Evolutionary conservation across 2,888 invertebrate species (phyloP), one percentile per base, ranked within the genome.

Genomic region (Andrena dorsata): DNA sequence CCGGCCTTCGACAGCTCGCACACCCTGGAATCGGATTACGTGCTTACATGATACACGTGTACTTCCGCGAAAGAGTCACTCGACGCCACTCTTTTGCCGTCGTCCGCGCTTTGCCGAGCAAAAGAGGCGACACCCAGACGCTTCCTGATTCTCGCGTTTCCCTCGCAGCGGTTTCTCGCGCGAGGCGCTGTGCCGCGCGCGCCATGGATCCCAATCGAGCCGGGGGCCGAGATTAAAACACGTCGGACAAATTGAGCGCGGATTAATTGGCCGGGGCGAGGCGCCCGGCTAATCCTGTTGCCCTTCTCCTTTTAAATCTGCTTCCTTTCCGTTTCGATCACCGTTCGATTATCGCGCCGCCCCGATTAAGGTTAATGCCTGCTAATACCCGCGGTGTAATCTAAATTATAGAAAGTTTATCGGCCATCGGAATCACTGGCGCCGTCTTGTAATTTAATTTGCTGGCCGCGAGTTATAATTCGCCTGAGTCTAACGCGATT

Each of bases 141-240:
- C 85, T 89, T 87, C 89, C 89, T 86, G 90, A 88, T 90, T 89
- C 88, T 90, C 90, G 84, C 85, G 85, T 89, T 89, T 89, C 89
- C 82, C 83, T 68, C 56, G 76, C 73, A 82, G 82, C 69, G 78
- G 51, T 78, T 65, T 75, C 74, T 8, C 56, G 23, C 8, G 13
- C 70, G 41, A 30, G 70, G 63, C 71, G 61, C n/a, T 4, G n/a
- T 2, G 4, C 66, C 58, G 35, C 8, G 28, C 28, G 16, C 30
- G 23, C 35, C 23, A 41, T 5, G 20, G 32, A 8, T 49, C 66
- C 20, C 51, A 51, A 26, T 6, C 66, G 30, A 66, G 51, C 6
- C 10, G 20, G 28, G 13, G 16, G n/a, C 8, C 53, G n/a, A 49
- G 58, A 64, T 56, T 51, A 30, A 64, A 35, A 41, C 8, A 32